These are phyloP conservation scores for Chelonus insularis DNA, from an alignment of 1,140 invertebrate genomes.

Conservation along the genomic window DNA sequence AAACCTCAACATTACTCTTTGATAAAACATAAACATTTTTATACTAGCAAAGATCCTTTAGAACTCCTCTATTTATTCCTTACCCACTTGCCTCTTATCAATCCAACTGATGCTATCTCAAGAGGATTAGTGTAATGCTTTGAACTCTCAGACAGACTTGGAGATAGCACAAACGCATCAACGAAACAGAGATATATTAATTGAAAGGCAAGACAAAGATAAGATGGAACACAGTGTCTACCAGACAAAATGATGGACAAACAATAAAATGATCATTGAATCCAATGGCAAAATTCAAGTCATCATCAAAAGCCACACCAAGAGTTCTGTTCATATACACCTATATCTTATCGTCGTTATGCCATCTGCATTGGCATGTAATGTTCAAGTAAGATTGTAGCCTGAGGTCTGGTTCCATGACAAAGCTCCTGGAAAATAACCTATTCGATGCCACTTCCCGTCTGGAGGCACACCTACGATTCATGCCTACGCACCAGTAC, in stretches of 20 bases:
- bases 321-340: too few relatives aligned
- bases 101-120: too few relatives aligned
- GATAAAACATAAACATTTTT: too few relatives aligned
- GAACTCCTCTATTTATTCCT: too few relatives aligned
- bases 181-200: too few relatives aligned
- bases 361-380: conserved; percentile 6
- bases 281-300: conserved; percentile 12
- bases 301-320: not conserved
- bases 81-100: too few relatives aligned
- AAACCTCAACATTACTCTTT: too few relatives aligned
- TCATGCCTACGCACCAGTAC: conserved; percentile 19
- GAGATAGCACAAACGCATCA: too few relatives aligned
- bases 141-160: too few relatives aligned
- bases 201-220: not conserved
- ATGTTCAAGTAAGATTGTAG: not conserved
- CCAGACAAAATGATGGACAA: not conserved
- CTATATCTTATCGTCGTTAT: not conserved
- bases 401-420: conserved; percentile 19
- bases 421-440: conserved; percentile 29
- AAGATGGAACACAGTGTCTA: too few relatives aligned
- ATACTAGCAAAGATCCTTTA: too few relatives aligned
- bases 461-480: conserved; percentile 27
- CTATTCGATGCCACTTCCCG: conserved; percentile 26
- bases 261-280: conserved; percentile 15
- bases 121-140: too few relatives aligned